Percentiles rank a stretch among this genome's conserved stretches.
phyloP scores from a whole-genome alignment of 1,140 invertebrate genomes.

The Oncopeltus fasciatus region DNA sequence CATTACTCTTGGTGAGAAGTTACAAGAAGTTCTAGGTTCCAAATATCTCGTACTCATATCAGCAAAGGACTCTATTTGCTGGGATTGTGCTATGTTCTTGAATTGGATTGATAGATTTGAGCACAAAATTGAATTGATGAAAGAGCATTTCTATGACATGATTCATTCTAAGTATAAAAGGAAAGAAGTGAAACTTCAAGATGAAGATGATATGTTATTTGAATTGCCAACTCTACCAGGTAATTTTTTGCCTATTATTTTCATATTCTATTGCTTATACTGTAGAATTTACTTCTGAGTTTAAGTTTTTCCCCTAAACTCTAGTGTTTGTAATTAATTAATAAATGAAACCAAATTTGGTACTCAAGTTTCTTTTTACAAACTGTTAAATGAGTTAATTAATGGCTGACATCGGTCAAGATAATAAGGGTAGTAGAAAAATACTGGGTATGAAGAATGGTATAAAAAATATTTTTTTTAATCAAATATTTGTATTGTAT shows the following conservation, averaged over 20 bases:
- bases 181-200: not conserved
- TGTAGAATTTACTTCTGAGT: no score
- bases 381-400: no score
- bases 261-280: no score
- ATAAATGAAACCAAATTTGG: not conserved
- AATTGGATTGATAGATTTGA: conserved; percentile 18
- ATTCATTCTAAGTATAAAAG: conserved; percentile 11
- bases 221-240: not conserved
- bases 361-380: not conserved
- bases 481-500: no score
- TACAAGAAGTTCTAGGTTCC: conserved; percentile 17
- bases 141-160: conserved; percentile 11
- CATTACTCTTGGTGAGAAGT: conserved; percentile 15
- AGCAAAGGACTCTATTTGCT: conserved; percentile 13
- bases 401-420: no score
- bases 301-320: no score
- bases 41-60: conserved; percentile 12
- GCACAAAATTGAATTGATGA: conserved; percentile 14
- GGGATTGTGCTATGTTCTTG: conserved; percentile 17
- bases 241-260: not conserved
- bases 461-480: no score
- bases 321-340: not conserved
- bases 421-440: no score
- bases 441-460: no score
- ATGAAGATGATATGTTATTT: not conserved